Percentiles rank a stretch among this genome's conserved stretches.
These are phyloP conservation scores for Xiphias gladius DNA, from an alignment of 2,113 vertebrate genomes.

Conservation along the genomic window DNA sequence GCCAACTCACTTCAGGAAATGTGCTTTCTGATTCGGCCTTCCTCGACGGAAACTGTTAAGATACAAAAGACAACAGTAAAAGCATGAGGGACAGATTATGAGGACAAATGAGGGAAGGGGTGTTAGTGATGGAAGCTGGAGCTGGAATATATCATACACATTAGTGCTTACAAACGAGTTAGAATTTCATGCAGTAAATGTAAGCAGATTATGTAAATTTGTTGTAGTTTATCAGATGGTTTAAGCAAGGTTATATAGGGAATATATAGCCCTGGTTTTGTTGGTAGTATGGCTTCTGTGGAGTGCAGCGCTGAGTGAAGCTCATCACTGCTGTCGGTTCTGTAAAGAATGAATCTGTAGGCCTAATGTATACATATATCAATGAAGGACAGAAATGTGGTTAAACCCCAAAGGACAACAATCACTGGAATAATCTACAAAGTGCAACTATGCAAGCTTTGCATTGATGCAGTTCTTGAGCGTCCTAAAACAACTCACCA, in stretches of 20 bases:
- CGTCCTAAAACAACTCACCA: slow-evolving; percentile 38
- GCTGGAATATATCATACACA: slow-evolving; percentile 76
- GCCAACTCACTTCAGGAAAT: slow-evolving; percentile 75
- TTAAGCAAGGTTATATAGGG: slow-evolving; percentile 79
- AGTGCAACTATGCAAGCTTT: slow-evolving; percentile 75
- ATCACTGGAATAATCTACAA: slow-evolving; percentile 64
- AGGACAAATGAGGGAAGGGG: slow-evolving; percentile 51
- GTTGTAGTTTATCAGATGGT: slow-evolving; percentile 76
- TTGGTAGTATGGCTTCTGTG: slow-evolving; percentile 60
- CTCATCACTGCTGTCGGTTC: slow-evolving; percentile 36
- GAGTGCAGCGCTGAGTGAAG: slow-evolving; percentile 51
- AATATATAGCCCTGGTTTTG: slow-evolving; percentile 75
- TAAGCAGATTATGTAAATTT: slow-evolving; percentile 76
- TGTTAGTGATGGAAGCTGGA: slow-evolving; percentile 77
- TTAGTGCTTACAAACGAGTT: slow-evolving; percentile 79
- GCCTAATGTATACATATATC: slow-evolving; percentile 53
- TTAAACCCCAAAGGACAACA: slow-evolving; percentile 46
- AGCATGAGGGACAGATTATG: slow-evolving; percentile 65
- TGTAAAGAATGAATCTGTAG: slow-evolving; percentile 37
- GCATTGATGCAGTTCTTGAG: slow-evolving; percentile 45
- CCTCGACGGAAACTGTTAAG: slow-evolving; percentile 76
- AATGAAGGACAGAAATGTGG: slow-evolving; percentile 37
- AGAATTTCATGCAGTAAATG: slow-evolving; percentile 84
- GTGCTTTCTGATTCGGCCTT: slow-evolving; percentile 75
- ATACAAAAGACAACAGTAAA: slow-evolving; percentile 72